Conservation (phyloP, 2,113 vertebrate genomes). For the Sinocyclocheilus maitianheensis region DNA sequence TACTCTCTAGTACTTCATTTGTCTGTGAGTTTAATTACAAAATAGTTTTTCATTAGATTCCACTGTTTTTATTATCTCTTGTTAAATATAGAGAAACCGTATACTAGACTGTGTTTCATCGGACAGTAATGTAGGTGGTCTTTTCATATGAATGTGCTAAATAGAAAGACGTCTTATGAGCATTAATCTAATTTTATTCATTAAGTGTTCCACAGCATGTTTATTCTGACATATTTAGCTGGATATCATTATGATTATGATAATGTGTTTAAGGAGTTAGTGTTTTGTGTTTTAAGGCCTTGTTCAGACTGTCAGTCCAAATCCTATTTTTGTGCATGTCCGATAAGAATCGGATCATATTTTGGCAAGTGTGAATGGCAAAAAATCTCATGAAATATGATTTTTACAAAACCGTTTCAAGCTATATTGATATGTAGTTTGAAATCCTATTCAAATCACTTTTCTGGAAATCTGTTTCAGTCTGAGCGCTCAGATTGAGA, state of each 20-base stretch:
- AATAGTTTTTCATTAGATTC: neutral
- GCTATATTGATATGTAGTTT: neutral
- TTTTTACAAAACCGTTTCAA: neutral
- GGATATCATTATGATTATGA: neutral
- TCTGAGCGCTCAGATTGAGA: neutral
- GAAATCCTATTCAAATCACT: neutral
- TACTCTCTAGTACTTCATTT: neutral
- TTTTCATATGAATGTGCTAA: neutral
- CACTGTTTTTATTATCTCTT: neutral
- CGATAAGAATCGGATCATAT: neutral
- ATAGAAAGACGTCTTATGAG: neutral
- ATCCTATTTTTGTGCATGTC: neutral
- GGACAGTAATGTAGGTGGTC: neutral
- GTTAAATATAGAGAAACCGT: neutral
- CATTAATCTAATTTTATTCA: neutral
- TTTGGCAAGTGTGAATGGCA: neutral
- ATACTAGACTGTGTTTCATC: neutral
- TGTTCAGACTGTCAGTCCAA: neutral
- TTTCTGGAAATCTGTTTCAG: neutral
- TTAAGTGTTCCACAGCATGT: neutral
- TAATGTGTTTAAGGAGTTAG: neutral
- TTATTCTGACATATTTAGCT: neutral
- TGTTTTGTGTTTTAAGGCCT: neutral
- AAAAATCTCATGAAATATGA: neutral
- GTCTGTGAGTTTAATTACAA: neutral